Evolutionary conservation across 2,113 vertebrate species (phyloP), one percentile per base, ranked within the genome.

Genomic region (Pelodiscus sinensis): DNA sequence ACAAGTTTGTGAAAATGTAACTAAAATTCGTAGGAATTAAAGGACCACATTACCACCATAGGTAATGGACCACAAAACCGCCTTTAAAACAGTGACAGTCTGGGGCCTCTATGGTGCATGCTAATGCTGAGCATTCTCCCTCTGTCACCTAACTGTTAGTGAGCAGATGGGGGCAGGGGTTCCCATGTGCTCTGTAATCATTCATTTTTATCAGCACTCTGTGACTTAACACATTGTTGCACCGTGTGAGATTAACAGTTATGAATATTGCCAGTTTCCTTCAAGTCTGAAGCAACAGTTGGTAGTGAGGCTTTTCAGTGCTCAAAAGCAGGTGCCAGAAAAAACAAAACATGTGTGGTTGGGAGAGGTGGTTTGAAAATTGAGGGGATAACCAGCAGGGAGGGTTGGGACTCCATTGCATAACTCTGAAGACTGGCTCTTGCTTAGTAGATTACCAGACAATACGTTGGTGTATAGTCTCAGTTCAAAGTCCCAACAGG

Each of bases 401-500:
- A 81, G 1, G 2, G 79, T 80, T 1, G 14, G 82, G 88, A 85
- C 94, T 94, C 91, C 88, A 55, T 95, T 96, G 93, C 80, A 29
- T 58, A 56, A 54, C 79, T 90, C 31, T 14, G 8, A 35, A 35
- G 31, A 71, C n/a, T 35, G 75, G 21, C 68, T 75, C 85, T 14
- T 83, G 62, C 55, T 2, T 93, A 44, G 44, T 11, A 7, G 71
- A 75, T 75, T 75, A 38, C 71, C n/a, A 44, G 71, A 44, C 38
- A n/a, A 38, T 93, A 86, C 84, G 94, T 22, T 80, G 77, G n/a
- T 58, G 79, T 3, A 31, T 75, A 52, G 68, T 86, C 6, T 27
- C 25, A 9, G 92, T 92, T 75, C 87, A 62, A 96, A 96, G 92
- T 94, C 87, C 82, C 31, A 60, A 19, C 80, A 18, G 31, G 57